A percentile compares a stretch with the other conserved stretches of the same genome.
These are phyloP conservation scores for Paratilapia polleni DNA, from an alignment of 2,113 vertebrate species.

Conservation along the genomic window DNA sequence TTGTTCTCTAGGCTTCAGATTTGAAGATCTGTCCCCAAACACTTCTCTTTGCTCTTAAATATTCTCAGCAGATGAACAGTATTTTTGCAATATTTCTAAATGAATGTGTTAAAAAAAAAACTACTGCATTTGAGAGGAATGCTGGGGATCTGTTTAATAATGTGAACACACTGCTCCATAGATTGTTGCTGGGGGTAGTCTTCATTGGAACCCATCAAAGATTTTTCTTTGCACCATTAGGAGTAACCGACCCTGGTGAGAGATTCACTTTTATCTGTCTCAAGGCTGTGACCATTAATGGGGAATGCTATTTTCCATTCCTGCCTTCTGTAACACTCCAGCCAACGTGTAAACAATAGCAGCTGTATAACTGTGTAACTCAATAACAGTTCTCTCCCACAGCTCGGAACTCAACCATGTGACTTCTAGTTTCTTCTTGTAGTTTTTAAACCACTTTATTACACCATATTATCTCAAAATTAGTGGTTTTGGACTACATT, in stretches of 20 bases:
- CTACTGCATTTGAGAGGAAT: neutral
- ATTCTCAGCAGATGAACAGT: neutral
- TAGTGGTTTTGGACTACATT: neutral
- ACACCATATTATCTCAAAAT: neutral
- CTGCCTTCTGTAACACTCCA: neutral
- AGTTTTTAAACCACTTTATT: neutral
- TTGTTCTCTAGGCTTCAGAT: too few relatives aligned
- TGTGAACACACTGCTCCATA: neutral
- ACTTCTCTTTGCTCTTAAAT: neutral
- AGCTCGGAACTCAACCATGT: neutral
- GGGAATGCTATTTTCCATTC: neutral
- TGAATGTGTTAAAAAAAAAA: neutral
- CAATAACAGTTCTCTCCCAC: neutral
- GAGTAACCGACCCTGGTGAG: neutral
- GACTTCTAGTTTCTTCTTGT: neutral
- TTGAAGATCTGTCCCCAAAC: neutral
- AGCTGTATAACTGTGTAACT: neutral
- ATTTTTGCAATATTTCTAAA: neutral
- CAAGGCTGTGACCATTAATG: neutral
- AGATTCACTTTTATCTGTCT: neutral
- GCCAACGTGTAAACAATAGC: neutral
- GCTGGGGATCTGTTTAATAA: neutral
- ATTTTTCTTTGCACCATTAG: neutral
- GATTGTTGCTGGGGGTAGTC: neutral
- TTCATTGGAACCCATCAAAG: neutral